Evolutionary conservation across 2,113 vertebrate species (phyloP).

Genomic region (human): DNA sequence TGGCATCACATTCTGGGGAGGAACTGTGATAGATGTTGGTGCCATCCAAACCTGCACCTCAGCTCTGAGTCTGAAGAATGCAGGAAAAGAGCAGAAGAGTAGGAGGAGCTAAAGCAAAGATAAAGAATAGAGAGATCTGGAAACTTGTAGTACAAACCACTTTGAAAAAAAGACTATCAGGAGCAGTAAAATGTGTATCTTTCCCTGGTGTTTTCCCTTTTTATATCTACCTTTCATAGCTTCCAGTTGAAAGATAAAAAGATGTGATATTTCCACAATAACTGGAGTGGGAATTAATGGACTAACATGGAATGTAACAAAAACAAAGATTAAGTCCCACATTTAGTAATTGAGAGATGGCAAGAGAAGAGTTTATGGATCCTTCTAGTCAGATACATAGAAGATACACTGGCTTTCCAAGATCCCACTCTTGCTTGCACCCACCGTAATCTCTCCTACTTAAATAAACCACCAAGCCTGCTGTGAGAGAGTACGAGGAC

Average conservation of each 20-base stretch:
- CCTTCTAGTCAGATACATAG: not conserved
- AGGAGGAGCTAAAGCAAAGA: not conserved
- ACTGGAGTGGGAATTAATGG: not conserved
- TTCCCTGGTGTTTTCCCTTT: not conserved
- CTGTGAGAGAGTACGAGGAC: not conserved
- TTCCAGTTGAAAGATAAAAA: not conserved
- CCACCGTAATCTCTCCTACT: not conserved
- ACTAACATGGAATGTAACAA: not conserved
- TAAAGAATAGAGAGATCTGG: not conserved
- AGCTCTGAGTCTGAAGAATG: not conserved
- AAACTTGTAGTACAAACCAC: not conserved
- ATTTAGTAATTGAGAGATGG: not conserved
- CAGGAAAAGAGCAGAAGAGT: not conserved
- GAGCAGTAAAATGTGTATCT: not conserved
- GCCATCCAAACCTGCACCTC: not conserved
- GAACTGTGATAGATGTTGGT: not conserved
- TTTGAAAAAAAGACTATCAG: not conserved
- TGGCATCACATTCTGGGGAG: not conserved
- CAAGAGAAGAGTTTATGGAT: not conserved
- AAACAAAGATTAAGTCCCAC: not conserved
- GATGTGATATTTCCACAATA: not conserved
- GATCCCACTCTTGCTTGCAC: not conserved
- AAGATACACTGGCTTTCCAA: fast-evolving
- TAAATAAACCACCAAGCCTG: not conserved
- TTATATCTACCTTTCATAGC: not conserved